Base-by-base conservation (phyloP, 2,888 invertebrate species). In the Protodeltote pygarga region DNA sequence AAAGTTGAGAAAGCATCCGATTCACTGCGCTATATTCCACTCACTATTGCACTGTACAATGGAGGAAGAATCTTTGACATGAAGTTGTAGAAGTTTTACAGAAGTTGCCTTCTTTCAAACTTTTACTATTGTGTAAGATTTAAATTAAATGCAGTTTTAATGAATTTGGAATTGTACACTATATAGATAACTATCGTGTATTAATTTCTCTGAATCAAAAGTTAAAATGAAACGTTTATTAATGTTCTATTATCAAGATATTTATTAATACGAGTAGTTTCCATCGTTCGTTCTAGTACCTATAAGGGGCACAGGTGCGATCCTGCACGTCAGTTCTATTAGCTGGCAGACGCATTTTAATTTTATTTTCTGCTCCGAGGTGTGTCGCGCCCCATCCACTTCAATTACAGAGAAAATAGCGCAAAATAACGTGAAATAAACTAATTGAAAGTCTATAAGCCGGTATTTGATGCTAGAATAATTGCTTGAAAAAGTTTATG, bases 301-400 rank as follows among this genome's bases (percentile, higher is more conserved):
- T 20, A 31, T 31, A 34, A 37, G 44, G 42, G 53, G 49, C 61
- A 47, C 78, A 78, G 79, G 75, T 75, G 71, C 53, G 37, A 67
- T 58, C 63, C 54, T 70, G 58, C 60, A 67, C 64, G 68, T 65
- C 65, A 53, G 33, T 61, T 47, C 65, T 67, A 54, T 58, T 64
- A 64, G 31, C 48, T 29, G 57, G 53, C 69, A 67, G 72, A 72
- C 75, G 75, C 77, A 73, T 85, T 86, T 85, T 87, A 87, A 87
- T 85, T 83, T 73, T 75, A 83, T 86, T 86, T 80, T 60, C 77
- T 73, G 66, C 44, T 53, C 49, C 69, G 55, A 71, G 62, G 64
- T 60, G 61, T 62, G 59, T 50, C 65, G 61, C 49, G 65, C 65
- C 65, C 67, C 65, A 75, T 70, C 67, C 69, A 65, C 62, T 78